Conservation (phyloP, 2,888 invertebrate genomes). For the Eristalinus aeneus region DNA sequence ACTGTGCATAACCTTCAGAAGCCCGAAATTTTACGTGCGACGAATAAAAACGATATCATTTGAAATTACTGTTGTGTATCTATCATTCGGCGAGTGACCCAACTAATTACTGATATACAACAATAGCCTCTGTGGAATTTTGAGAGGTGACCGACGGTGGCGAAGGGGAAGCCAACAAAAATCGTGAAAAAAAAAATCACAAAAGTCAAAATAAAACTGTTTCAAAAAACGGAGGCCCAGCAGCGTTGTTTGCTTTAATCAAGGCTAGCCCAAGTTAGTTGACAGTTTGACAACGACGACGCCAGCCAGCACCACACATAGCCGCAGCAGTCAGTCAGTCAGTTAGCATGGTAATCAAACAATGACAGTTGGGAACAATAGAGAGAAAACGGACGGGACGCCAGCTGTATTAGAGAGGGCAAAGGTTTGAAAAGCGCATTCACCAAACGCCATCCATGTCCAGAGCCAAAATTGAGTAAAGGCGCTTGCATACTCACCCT, state of each 20-base stretch:
- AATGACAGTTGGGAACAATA: conserved; percentile 47
- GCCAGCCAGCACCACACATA: conserved; percentile 1
- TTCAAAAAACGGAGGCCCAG: conserved; percentile 44
- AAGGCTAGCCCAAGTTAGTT: conserved; percentile 54
- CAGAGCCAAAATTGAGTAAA: conserved; percentile 7
- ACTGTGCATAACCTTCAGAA: conserved; percentile 43
- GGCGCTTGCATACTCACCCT: conserved; percentile 23
- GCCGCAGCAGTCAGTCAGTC: neutral
- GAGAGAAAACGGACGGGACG: no score
- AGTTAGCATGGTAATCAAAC: conserved; percentile 49
- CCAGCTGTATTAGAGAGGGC: no score
- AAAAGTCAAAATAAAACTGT: conserved; percentile 15
- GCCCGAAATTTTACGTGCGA: conserved; percentile 64
- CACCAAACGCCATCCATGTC: conserved; percentile 42
- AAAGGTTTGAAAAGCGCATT: conserved; percentile 20
- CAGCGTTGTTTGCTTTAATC: conserved; percentile 48
- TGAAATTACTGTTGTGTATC: conserved; percentile 49
- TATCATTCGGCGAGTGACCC: conserved; percentile 40
- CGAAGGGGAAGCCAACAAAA: no score
- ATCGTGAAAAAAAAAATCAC: neutral
- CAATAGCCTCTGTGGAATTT: conserved; percentile 16
- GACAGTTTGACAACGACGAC: conserved; percentile 15
- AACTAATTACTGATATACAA: conserved; percentile 43
- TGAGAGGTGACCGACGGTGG: neutral
- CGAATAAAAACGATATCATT: conserved; percentile 43